A percentile compares a stretch with the other conserved stretches of the same genome.
Conservation (phyloP, 2,113 vertebrate genomes). For the rat (Rattus norvegicus) region DNA sequence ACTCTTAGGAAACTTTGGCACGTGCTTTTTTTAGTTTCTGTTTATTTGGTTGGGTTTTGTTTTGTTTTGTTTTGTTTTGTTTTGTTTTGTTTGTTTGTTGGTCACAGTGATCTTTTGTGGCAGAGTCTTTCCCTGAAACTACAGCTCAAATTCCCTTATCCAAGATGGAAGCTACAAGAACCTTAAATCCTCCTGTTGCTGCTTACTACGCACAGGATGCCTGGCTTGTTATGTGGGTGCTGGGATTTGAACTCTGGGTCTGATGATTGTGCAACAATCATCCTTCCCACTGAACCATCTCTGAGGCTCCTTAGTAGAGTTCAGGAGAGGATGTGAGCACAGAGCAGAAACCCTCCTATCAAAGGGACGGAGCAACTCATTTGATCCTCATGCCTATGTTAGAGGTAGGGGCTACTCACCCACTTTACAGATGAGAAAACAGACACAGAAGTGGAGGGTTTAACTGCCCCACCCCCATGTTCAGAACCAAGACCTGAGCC, state of each 20-base stretch:
- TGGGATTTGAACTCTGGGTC: not conserved
- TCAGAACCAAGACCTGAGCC: not conserved
- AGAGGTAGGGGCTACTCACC: not conserved
- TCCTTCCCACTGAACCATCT: not conserved
- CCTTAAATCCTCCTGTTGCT: not conserved
- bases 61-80: too few species aligned
- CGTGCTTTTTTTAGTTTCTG: not conserved
- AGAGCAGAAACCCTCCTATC: too few species aligned
- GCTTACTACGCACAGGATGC: not conserved
- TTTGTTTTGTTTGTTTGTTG: not conserved
- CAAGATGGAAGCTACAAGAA: not conserved
- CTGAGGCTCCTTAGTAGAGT: not conserved
- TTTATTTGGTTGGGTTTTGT: not conserved
- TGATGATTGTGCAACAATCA: not conserved
- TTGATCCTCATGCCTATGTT: not conserved
- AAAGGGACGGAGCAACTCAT: not conserved
- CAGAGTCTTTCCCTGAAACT: not conserved
- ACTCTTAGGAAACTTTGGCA: not conserved
- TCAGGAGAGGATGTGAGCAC: fast-evolving
- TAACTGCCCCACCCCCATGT: not conserved
- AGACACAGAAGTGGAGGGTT: not conserved
- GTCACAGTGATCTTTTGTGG: not conserved
- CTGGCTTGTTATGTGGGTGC: not conserved
- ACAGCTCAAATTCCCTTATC: not conserved
- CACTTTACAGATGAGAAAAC: not conserved